These are phyloP conservation scores for Zosterops borbonicus DNA, from an alignment of 2,113 vertebrate genomes.

Conservation along the genomic window DNA sequence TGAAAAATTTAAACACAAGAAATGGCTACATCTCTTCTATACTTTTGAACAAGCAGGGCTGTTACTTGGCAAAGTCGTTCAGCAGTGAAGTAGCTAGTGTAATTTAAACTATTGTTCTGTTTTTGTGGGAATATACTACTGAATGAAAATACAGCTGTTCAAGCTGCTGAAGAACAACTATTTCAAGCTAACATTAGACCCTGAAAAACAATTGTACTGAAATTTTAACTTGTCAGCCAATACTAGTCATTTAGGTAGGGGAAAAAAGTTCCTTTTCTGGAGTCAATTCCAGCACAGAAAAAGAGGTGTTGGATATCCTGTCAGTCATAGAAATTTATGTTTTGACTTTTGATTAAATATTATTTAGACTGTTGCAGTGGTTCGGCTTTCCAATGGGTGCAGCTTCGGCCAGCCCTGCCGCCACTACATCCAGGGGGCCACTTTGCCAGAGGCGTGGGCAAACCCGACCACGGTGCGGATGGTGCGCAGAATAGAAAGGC, in stretches of 20 bases:
- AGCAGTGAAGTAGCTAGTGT: neutral
- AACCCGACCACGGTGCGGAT: no score
- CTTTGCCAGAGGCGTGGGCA: no score
- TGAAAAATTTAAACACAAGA: neutral
- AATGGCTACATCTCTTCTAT: neutral
- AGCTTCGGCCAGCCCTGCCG: no score
- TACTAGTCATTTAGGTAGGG: neutral
- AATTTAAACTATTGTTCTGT: neutral
- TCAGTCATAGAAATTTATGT: neutral
- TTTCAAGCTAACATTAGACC: neutral
- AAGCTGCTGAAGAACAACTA: neutral
- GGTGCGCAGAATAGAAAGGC: no score
- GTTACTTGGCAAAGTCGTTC: neutral
- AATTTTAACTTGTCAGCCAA: neutral
- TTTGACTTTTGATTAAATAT: neutral
- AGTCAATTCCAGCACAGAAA: neutral
- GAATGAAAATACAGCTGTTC: neutral
- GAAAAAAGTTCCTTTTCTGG: neutral
- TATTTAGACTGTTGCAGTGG: neutral
- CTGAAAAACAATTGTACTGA: neutral
- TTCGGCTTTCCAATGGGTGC: no score
- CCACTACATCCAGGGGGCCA: no score
- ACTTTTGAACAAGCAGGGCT: neutral
- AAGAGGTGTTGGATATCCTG: neutral
- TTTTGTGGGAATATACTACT: neutral